Base-by-base conservation (phyloP, 2,888 invertebrate genomes). In the Rhamphomyia laevipes region DNA sequence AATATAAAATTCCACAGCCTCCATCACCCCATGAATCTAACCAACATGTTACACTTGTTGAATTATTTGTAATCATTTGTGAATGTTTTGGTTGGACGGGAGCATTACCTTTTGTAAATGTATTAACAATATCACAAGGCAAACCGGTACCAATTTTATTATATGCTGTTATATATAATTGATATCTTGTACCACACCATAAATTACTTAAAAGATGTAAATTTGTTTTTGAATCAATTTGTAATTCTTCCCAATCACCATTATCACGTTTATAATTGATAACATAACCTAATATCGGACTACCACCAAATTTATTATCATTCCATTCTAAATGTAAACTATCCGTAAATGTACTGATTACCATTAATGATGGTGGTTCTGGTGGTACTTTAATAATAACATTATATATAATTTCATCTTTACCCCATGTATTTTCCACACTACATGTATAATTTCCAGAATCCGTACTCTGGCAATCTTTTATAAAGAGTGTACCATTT, bases 211-310 rank as follows among this genome's bases (percentile, higher is more conserved):
- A 67, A 53, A 87, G 77, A 64, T 88, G 86, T 50, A 86, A 83
- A 52, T 84, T 84, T 7, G 83, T 82, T 53, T 86, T 82, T 9
- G 88, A 83, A 55, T 87, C 84, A 47, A 91, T 84, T 66, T 89
- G 89, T 51, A 89, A 72, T 66, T 91, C 91, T 65, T 91, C 89
- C 91, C 91, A 91, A 62, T 91, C 91, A 1, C 91, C 91, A 60
- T 86, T 86, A 59, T 90, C 88, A 13, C 88, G 76, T 65, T 90
- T 90, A 69, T 89, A 91, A 73, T 90, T 90, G 53, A 92, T 86
- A 6, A 89, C 87, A 68, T 90, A 91, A 33, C 90, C 90, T 53
- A 85, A 68, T 51, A 85, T 82, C 21, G 84, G 82, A 54, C 86
- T 88, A 11, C 89, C 89, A 2, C 87, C 87, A 60, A 87, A 85